Evolutionary conservation across 1,140 invertebrate species (phyloP), one percentile per base, ranked within the genome.

Genomic region (Zophobas morio): DNA sequence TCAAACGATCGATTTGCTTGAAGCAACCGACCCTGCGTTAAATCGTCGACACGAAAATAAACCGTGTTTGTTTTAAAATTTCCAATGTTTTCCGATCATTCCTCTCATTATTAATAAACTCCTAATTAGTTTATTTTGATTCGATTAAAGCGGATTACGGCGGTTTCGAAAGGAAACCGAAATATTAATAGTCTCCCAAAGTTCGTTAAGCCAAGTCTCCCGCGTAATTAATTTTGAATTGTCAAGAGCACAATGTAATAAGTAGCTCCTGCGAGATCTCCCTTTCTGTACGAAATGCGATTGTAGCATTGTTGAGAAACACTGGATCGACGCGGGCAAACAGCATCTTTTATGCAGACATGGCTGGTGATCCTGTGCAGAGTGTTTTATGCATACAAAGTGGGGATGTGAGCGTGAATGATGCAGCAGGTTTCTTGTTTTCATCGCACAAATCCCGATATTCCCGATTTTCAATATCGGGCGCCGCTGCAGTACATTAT

Each of bases 171-270:
- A 57, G 37, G 5, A 40, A 39, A 66, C 60, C 37, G 60, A 66
- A 66, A 66, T 46, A 66, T 46, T 66, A 66, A 66, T 47, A 40
- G 39, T 66, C 37, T 66, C 57, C 57, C 57, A 63, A 40, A 66
- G 60, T 66, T 66, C 60, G 39, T 66, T 66, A 66, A 63, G 60
- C 42, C 8, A 66, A 66, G 32, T 40, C 57, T 66, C 60, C 37
- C 39, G 42, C 37, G 60, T 66, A 66, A 66, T 66, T 66, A 66
- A 66, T 66, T 66, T 42, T 37, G 36, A 66, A 66, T 66, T 66
- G 60, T 66, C 60, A 42, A 66, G 60, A 66, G 60, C n/a, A 66
- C 60, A 66, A 66, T 66, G 42, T 66, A 40, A 66, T 47, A 66
- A 37, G 37, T 66, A n/a, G 37, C 39, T 66, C 60, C 39, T 42